These are phyloP conservation scores for Leptothorax acervorum DNA, from an alignment of 2,888 invertebrate species.

Conservation along the genomic window DNA sequence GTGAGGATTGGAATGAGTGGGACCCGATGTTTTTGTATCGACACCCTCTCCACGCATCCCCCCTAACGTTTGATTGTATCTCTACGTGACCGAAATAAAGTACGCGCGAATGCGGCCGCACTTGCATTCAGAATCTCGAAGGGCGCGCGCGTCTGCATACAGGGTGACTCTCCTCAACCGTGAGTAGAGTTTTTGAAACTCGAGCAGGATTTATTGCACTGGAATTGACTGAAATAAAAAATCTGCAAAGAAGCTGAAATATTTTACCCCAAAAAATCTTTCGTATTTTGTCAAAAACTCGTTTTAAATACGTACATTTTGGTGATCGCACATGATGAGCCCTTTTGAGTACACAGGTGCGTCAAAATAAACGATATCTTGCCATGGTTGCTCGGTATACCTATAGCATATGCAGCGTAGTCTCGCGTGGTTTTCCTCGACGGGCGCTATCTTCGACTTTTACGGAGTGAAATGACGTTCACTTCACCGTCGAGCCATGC, in stretches of 20 bases:
- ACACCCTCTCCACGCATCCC: constrained; percentile 60
- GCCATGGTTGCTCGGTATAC: not conserved
- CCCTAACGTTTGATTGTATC: constrained; percentile 70
- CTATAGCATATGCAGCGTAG: not conserved
- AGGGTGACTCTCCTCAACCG: constrained; percentile 8
- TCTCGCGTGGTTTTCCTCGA: not conserved
- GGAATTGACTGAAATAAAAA: not conserved
- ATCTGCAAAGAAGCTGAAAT: not conserved
- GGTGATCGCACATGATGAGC: not conserved
- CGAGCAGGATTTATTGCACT: not conserved
- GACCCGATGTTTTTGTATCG: constrained; percentile 70
- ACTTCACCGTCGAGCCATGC: not conserved
- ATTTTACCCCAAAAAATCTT: not conserved
- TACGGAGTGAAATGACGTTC: constrained; percentile 14
- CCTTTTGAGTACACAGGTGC: not conserved
- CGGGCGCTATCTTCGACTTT: constrained; percentile 14
- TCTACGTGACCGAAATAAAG: constrained; percentile 75
- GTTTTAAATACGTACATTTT: not conserved
- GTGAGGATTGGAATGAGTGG: constrained; percentile 30
- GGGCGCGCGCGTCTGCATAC: constrained; percentile 41
- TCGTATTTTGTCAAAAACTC: no score
- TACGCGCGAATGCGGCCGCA: constrained; percentile 36
- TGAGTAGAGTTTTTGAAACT: not conserved
- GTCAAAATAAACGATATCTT: not conserved
- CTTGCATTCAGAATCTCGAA: constrained; percentile 52